Evolutionary conservation across 2,113 vertebrate genomes (phyloP).

Genomic region (Corythaixoides concolor): DNA sequence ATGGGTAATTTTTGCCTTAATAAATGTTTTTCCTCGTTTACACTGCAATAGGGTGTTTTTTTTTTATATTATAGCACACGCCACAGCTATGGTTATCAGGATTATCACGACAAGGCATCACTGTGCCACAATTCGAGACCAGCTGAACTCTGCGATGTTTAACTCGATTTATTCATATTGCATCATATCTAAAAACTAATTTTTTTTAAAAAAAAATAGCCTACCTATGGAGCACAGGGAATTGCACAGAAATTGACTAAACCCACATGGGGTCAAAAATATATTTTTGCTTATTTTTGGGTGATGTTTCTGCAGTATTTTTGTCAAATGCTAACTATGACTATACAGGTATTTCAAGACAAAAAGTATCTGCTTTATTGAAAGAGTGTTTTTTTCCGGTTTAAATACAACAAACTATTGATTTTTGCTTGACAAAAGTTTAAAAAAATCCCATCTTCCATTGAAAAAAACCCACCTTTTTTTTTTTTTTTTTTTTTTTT

Average conservation of each 20-base stretch:
- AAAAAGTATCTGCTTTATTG: no score
- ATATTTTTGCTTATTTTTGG: background rate
- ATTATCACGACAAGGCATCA: fast-evolving
- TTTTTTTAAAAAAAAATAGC: no score
- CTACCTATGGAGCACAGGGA: background rate
- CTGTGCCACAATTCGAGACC: background rate
- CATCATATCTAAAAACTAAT: background rate
- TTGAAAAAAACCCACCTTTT: background rate
- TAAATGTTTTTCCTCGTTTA: background rate
- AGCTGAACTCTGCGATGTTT: background rate
- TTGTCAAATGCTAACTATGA: background rate
- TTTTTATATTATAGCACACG: background rate
- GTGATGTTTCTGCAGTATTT: background rate
- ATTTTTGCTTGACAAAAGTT: background rate
- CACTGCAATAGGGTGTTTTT: background rate
- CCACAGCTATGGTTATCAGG: fast-evolving
- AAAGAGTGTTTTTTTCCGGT: background rate
- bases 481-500: background rate
- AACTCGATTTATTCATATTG: background rate
- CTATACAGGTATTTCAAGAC: background rate
- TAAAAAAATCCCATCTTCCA: background rate
- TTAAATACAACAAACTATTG: background rate
- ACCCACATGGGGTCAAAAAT: background rate
- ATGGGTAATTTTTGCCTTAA: background rate
- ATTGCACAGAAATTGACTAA: background rate